A percentile compares a stretch with the other conserved stretches of the same genome.
phyloP scores from a whole-genome alignment of 1,140 invertebrate species.

The Anthonomus grandis region DNA sequence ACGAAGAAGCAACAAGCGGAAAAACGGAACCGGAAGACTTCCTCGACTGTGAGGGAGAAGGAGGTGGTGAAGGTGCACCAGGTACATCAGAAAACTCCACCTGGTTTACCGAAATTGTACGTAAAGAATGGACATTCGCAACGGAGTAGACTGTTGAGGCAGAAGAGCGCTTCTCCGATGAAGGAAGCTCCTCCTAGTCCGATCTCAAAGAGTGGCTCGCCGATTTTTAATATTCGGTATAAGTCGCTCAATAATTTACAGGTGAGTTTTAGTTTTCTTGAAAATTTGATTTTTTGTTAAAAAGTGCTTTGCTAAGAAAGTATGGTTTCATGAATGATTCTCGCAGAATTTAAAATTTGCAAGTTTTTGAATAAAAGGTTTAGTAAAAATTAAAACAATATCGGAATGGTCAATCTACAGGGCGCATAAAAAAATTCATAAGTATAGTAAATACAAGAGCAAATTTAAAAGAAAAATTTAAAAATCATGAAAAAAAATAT shows the following conservation, averaged over 20 bases:
- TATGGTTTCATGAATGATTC: no score
- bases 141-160: constrained; percentile 61
- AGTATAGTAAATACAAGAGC: no score
- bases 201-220: constrained; percentile 67
- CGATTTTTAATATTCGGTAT: constrained; percentile 78
- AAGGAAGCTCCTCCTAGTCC: constrained; percentile 66
- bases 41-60: constrained; percentile 50
- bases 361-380: no score
- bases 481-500: no score
- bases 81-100: constrained; percentile 54
- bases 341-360: no score
- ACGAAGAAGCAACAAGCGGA: constrained; percentile 75
- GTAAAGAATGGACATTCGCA: constrained; percentile 71
- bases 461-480: no score
- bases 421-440: no score
- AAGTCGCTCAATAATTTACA: constrained; percentile 75
- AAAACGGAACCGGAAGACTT: constrained; percentile 61
- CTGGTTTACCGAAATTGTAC: constrained; percentile 68
- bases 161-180: constrained; percentile 70
- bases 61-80: constrained; percentile 29
- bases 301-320: not conserved
- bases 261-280: constrained; percentile 9
- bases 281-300: not conserved
- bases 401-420: no score
- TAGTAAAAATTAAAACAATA: no score